phyloP scores from a whole-genome alignment of 2,888 invertebrate genomes.

The Parthenolecanium corni region DNA sequence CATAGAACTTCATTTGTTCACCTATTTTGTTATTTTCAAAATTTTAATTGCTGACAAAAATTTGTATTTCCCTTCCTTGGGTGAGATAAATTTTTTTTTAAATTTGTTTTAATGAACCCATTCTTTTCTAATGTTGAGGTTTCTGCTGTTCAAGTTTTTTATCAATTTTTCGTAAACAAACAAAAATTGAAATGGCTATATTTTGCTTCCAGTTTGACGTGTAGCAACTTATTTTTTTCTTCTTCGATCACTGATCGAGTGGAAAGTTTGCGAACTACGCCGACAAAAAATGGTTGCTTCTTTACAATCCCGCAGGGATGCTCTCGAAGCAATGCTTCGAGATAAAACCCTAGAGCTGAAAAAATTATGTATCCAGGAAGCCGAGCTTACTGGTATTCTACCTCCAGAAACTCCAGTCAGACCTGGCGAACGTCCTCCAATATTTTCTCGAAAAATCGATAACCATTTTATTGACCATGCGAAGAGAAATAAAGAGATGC shows the following conservation, averaged over 20 bases:
- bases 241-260: not conserved
- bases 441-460: slow-evolving; percentile 52
- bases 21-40: too few species aligned
- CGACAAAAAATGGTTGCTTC: slow-evolving; percentile 35
- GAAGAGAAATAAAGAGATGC: slow-evolving; percentile 48
- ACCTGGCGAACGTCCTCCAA: slow-evolving; percentile 57
- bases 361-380: slow-evolving; percentile 67
- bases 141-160: too few species aligned
- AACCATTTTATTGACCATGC: slow-evolving; percentile 54
- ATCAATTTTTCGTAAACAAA: too few species aligned
- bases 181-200: too few species aligned
- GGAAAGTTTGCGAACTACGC: slow-evolving; percentile 23
- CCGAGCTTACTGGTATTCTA: slow-evolving; percentile 60
- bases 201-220: too few species aligned
- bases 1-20: too few species aligned
- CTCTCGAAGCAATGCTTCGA: slow-evolving; percentile 62
- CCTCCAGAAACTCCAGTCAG: slow-evolving; percentile 65
- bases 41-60: too few species aligned
- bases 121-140: too few species aligned
- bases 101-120: too few species aligned
- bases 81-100: too few species aligned
- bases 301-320: slow-evolving; percentile 55
- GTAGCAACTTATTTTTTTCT: too few species aligned
- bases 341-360: slow-evolving; percentile 71
- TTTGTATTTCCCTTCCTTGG: too few species aligned